These are phyloP conservation scores for Hypercompe scribonia DNA, from an alignment of 2,888 invertebrate genomes.

Conservation along the genomic window DNA sequence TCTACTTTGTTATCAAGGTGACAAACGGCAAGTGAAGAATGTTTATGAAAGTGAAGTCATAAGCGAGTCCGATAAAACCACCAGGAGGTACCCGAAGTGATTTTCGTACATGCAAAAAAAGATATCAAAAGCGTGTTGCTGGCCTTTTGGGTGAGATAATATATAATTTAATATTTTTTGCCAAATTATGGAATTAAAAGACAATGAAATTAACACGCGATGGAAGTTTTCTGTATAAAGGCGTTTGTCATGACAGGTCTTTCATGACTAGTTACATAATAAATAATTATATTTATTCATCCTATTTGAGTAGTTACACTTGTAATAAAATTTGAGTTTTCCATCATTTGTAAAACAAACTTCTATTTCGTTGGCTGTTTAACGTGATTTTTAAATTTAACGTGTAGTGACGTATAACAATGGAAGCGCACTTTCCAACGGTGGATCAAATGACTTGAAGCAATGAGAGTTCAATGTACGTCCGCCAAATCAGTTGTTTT, in stretches of 20 bases:
- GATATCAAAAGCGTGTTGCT: too few relatives aligned
- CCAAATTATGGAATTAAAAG: neutral
- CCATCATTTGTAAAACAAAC: too few relatives aligned
- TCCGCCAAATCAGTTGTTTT: conserved; percentile 36
- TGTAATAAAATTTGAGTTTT: too few relatives aligned
- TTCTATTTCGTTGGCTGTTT: neutral
- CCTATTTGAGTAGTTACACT: too few relatives aligned
- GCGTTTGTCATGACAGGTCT: too few relatives aligned
- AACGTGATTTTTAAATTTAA: neutral
- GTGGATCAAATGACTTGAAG: conserved; percentile 55
- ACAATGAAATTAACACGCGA: neutral
- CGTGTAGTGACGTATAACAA: conserved; percentile 30
- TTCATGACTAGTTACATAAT: neutral
- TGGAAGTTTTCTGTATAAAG: neutral
- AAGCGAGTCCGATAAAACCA: too few relatives aligned
- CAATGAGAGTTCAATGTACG: conserved; percentile 49
- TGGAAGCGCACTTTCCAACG: conserved; percentile 37
- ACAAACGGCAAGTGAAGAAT: too few relatives aligned
- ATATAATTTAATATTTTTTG: neutral
- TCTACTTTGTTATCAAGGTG: too few relatives aligned
- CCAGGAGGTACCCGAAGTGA: too few relatives aligned
- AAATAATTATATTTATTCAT: neutral
- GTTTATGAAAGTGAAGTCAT: too few relatives aligned
- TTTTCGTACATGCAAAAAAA: too few relatives aligned
- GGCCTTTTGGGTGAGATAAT: too few relatives aligned